These are phyloP conservation scores for Leptonema lineaticorne DNA, from an alignment of 1,140 invertebrate genomes.

Conservation along the genomic window DNA sequence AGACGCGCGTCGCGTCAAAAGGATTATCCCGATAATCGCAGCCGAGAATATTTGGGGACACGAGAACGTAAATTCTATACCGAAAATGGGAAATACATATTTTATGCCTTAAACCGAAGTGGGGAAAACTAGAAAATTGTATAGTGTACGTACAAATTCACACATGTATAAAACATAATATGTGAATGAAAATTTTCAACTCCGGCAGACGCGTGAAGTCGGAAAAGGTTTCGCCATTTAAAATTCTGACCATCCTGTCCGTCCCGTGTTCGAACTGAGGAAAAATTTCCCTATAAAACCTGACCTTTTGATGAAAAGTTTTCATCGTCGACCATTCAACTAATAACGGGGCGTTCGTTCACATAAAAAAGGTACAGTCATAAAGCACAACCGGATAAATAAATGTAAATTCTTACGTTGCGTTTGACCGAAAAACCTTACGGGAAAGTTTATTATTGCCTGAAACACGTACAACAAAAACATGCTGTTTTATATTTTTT, in stretches of 20 bases:
- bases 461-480: no score
- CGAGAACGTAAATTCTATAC: neutral
- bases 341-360: neutral
- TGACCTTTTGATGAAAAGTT: conserved; percentile 20
- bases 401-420: conserved; percentile 9
- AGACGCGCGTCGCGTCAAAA: neutral
- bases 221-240: conserved; percentile 17
- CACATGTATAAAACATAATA: neutral
- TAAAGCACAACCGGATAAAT: neutral
- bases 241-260: conserved; percentile 20
- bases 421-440: neutral
- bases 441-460: neutral
- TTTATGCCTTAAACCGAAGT: conserved; percentile 1
- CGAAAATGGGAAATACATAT: conserved; percentile 12
- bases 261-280: neutral
- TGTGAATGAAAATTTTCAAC: conserved; percentile 16
- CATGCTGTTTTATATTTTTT: neutral
- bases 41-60: neutral
- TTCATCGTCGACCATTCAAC: conserved; percentile 11
- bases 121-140: conserved; percentile 1
- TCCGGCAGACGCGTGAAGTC: neutral
- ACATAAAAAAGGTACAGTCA: conserved; percentile 1
- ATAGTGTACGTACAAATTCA: neutral
- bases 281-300: conserved; percentile 6
- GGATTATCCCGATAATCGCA: neutral